These are phyloP conservation scores for Gallinago stenura DNA, from an alignment of 2,797 vertebrate genomes.

Conservation along the genomic window DNA sequence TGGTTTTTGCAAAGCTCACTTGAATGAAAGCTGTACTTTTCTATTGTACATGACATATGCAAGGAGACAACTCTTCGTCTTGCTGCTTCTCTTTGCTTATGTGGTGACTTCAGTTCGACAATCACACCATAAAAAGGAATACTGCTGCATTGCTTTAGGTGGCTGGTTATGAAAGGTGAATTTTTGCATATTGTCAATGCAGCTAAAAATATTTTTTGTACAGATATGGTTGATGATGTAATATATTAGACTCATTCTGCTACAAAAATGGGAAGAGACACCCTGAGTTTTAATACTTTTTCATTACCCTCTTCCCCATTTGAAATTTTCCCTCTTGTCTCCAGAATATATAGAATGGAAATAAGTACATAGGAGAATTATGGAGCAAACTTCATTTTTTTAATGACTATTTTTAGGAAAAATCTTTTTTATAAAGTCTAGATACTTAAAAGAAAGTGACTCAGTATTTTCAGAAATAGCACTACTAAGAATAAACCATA, in stretches of 20 bases:
- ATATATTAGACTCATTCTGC: background rate
- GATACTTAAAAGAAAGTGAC: background rate
- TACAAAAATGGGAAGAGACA: background rate
- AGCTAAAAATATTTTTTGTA: background rate
- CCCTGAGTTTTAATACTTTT: background rate
- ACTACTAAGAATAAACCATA: background rate
- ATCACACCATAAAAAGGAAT: background rate
- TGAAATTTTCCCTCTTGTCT: background rate
- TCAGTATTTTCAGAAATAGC: background rate
- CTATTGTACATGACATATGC: background rate
- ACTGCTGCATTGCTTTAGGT: background rate
- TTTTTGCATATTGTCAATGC: background rate
- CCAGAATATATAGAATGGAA: background rate
- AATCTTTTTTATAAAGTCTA: background rate
- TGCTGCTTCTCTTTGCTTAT: background rate
- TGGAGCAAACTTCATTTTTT: background rate
- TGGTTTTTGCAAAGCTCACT: background rate
- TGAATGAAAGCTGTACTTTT: background rate
- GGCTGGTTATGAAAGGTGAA: background rate
- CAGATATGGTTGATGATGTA: background rate
- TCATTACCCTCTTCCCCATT: background rate
- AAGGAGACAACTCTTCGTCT: background rate
- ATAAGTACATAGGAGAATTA: background rate
- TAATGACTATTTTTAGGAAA: background rate
- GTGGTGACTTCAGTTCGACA: background rate